Conservation (phyloP, 2,113 vertebrate genomes). For the Amphiprion ocellaris region DNA sequence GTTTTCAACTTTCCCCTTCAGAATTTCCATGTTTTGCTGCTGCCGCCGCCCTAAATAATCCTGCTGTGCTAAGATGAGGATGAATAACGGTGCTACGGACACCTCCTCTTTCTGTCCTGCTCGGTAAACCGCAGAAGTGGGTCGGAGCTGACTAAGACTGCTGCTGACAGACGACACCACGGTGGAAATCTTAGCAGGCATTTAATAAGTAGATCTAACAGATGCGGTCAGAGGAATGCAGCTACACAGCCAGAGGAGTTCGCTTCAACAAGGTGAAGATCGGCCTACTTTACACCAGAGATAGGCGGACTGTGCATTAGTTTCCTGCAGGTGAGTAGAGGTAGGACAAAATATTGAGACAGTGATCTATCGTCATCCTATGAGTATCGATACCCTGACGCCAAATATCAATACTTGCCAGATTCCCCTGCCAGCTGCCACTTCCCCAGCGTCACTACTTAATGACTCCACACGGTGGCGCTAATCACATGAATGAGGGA, state of each 20-base stretch:
- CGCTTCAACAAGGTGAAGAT: background rate
- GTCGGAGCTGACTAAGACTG: slow-evolving; percentile 45
- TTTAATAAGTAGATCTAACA: slow-evolving; percentile 1
- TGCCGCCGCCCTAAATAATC: background rate
- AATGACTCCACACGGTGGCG: too few relatives aligned
- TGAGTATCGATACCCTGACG: too few relatives aligned
- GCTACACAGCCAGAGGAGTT: background rate
- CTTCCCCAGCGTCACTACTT: too few relatives aligned
- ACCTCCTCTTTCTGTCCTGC: background rate
- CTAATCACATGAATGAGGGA: too few relatives aligned
- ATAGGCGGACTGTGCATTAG: background rate
- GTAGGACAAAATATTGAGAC: too few relatives aligned
- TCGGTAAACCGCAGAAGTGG: slow-evolving; percentile 31
- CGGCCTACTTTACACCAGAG: background rate
- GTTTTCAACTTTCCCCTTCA: slow-evolving; percentile 1
- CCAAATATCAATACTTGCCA: too few relatives aligned
- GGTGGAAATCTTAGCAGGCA: slow-evolving; percentile 22
- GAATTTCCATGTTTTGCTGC: background rate
- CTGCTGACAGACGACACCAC: slow-evolving; percentile 55
- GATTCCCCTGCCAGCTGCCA: too few relatives aligned
- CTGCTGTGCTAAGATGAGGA: background rate
- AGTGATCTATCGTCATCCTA: too few relatives aligned
- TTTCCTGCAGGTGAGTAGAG: slow-evolving; percentile 12
- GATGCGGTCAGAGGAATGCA: background rate
- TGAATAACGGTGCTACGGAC: background rate